Evolutionary conservation across 2,797 vertebrate species (phyloP).

Genomic region (Diplodus sargus): DNA sequence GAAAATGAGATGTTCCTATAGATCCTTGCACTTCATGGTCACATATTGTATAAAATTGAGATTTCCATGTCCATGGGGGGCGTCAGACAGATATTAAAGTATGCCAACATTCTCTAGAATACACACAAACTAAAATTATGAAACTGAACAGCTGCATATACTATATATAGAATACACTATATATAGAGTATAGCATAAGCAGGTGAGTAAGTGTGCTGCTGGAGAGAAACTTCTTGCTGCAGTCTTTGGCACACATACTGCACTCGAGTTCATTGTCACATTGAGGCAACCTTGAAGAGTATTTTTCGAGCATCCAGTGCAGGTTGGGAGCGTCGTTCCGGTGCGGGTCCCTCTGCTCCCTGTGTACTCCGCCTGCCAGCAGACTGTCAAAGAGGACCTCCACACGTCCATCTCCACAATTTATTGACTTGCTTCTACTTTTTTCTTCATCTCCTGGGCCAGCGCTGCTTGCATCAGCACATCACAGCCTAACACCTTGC

Average conservation of each 20-base stretch:
- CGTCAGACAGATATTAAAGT: too few relatives aligned
- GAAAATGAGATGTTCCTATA: not conserved
- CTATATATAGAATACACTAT: not conserved
- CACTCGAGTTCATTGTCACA: constrained; percentile 13
- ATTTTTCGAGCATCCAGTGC: not conserved
- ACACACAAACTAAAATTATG: too few relatives aligned
- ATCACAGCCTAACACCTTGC: constrained; percentile 65
- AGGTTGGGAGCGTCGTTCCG: constrained; percentile 11
- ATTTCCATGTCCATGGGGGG: too few relatives aligned
- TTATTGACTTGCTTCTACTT: constrained; percentile 55
- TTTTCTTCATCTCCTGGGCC: constrained; percentile 33
- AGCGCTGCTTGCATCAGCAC: constrained; percentile 69
- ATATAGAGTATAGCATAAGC: not conserved
- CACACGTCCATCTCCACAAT: constrained; percentile 41
- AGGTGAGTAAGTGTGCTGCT: not conserved
- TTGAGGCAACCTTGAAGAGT: constrained; percentile 16
- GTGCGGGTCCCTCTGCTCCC: constrained; percentile 20
- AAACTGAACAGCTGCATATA: not conserved
- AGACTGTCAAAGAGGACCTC: constrained; percentile 21
- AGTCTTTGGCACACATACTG: not conserved
- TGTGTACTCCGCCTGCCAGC: constrained; percentile 37
- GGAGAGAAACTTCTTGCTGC: not conserved
- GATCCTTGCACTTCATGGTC: too few relatives aligned
- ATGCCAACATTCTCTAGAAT: too few relatives aligned
- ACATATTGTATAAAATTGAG: too few relatives aligned